Evolutionary conservation across 2,888 invertebrate genomes (phyloP), one percentile per base, ranked within the genome.

Genomic region (Cartodere bifasciata): DNA sequence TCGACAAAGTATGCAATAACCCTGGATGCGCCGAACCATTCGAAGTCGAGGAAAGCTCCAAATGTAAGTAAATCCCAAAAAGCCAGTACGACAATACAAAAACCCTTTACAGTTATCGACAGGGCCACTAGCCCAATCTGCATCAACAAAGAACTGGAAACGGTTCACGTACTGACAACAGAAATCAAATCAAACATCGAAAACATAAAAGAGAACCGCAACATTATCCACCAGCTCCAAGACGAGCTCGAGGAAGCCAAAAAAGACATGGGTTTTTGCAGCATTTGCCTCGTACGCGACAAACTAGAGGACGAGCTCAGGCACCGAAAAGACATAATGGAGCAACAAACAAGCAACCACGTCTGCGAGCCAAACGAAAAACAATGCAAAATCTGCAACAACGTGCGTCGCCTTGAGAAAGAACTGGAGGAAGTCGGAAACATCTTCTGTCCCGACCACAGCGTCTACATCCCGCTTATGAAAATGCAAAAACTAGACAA

Each of bases 191-290:
- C n/a, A n/a, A n/a, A 34, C 17, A 35, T 35, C 13, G 17, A 35
- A 11, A 31, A 28, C 13, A 35, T 35, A 21, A 35, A 27, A 31
- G 31, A 35, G 3, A 35, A 21, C 16, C 6, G 28, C 6, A 21
- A 16, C 15, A 17, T 29, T 5, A 15, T 29, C 9, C 9, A 26
- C 22, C 15, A 16, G 5, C 30, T 34, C 11, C 34, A 34, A 16
- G 16, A 34, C 2, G 29, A 34, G 13, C 23, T 34, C 4, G 2
- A n/a, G 3, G 11, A 25, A 14, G 10, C 30, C n/a, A 34, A 26
- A 10, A 23, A 15, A 21, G 25, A 34, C 20, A 34, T 34, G 20
- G 11, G 30, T n/a, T 13, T 21, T 2, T 34, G 34, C 12, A 4
- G 5, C 4, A 25, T n/a, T 4, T 35, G 35, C 14, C 24, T 5